These are phyloP conservation scores for Bombylius discolor DNA, from an alignment of 2,888 invertebrate species.

Conservation along the genomic window DNA sequence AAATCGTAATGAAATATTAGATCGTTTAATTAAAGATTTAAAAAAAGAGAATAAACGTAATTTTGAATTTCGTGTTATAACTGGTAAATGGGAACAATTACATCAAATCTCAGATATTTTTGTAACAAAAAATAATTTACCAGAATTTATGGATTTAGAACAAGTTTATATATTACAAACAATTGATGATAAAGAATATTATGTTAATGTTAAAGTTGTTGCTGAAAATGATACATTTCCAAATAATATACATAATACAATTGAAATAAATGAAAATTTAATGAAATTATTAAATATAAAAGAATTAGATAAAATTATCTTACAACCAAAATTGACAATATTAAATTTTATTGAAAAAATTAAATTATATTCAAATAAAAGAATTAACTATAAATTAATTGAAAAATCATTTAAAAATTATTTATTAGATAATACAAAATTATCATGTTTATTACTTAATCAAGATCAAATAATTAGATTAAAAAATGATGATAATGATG, in stretches of 20 bases:
- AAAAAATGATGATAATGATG: conserved; percentile 19
- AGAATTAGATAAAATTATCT: conserved; percentile 29
- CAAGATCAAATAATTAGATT: conserved; percentile 34
- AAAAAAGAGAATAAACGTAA: conserved; percentile 25
- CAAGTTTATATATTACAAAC: conserved; percentile 28
- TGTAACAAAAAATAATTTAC: conserved; percentile 29
- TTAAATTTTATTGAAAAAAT: conserved; percentile 35
- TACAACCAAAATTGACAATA: conserved; percentile 29
- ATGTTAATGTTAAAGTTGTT: conserved; percentile 20
- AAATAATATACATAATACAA: conserved; percentile 29
- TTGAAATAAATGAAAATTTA: conserved; percentile 33
- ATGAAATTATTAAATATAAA: conserved; percentile 30
- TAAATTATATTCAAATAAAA: conserved; percentile 31
- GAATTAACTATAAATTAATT: conserved; percentile 32
- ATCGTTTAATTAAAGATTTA: conserved; percentile 29
- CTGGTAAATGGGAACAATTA: conserved; percentile 26
- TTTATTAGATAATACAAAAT: conserved; percentile 28
- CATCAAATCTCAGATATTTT: conserved; percentile 33
- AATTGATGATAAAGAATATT: conserved; percentile 15
- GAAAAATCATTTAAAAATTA: conserved; percentile 35
- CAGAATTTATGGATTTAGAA: conserved; percentile 31
- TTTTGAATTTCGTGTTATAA: conserved; percentile 32
- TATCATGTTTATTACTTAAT: conserved; percentile 28
- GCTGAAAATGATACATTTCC: conserved; percentile 22
- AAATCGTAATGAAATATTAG: conserved; percentile 23